Percentiles rank a stretch among this genome's conserved stretches.
Evolutionary conservation across 2,797 vertebrate species (phyloP).

Genomic region (Smutsia gigantea): DNA sequence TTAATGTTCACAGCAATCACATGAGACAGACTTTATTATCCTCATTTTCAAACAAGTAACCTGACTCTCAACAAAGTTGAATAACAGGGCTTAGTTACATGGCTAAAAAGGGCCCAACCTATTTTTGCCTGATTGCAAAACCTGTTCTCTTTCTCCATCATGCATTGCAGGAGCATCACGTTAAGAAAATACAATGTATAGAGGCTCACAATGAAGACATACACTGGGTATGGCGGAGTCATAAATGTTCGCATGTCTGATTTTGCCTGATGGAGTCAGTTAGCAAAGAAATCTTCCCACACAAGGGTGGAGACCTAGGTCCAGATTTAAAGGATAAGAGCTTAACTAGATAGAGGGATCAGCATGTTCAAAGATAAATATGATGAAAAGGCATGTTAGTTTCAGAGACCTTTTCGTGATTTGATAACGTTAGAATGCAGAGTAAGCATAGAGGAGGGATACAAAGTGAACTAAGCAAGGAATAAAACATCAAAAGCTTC

Average conservation of each 20-base stretch:
- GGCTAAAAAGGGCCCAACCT: neutral
- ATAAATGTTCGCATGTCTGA: neutral
- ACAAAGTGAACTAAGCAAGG: neutral
- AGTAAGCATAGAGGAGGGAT: neutral
- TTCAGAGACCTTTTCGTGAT: neutral
- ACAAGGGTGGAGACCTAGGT: neutral
- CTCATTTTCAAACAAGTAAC: constrained; percentile 52
- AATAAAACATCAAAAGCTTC: constrained; percentile 1
- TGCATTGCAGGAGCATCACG: neutral
- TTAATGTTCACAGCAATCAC: constrained; percentile 24
- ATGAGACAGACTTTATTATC: neutral
- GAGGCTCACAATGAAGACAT: neutral
- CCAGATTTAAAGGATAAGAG: neutral
- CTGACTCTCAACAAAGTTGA: constrained; percentile 4
- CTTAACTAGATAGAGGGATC: neutral
- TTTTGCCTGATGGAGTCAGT: neutral
- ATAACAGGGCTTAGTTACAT: neutral
- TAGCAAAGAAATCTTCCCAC: neutral
- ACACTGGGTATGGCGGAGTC: neutral
- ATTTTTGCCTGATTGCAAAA: neutral
- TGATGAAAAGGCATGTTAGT: neutral
- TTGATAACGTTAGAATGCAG: neutral
- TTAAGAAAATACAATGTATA: neutral
- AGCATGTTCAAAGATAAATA: neutral
- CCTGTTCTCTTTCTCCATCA: neutral